Evolutionary conservation across 2,113 vertebrate genomes (phyloP), one percentile per base, ranked within the genome.

Genomic region (Echinops telfairi): DNA sequence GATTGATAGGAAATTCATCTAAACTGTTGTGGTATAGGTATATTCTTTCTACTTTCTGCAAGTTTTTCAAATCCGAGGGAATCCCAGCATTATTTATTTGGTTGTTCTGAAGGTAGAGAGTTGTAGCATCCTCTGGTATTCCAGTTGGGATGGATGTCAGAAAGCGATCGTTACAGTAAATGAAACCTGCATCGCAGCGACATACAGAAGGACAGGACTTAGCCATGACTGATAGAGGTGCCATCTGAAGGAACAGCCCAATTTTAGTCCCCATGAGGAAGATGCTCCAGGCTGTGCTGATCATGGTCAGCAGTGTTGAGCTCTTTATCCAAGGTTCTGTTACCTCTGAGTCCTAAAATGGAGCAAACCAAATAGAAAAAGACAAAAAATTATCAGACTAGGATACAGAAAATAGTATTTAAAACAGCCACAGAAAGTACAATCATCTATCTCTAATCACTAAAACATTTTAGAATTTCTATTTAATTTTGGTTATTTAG

Each of bases 81-180:
- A 99, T 99, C 64, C 99, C 99, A 62, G 99, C 99, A 94, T 99
- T 99, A 97, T 99, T 99, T 97, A 99, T 99, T 97, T 99, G 99
- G 98, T 99, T 99, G 98, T 99, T 99, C 98, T 99, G 99, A 97
- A 99, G 98, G 98, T 99, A 99, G 96, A 99, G 99, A 95, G 99
- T 99, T 89, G 99, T 99, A 98, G 99, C 99, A 90, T 99, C 99
- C 98, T 98, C 98, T 92, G 99, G 99, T 97, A 99, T 98, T 97
- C 99, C 99, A 77, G 97, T 97, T 91, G 99, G 99, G 96, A 99
- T 99, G 97, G 99, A 99, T 91, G 99, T 99, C 98, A 99, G 98
- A 95, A 98, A 99, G 93, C 99, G 99, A 98, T 99, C 99, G 90
- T 99, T 99, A 98, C 99, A 99, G 98, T 99, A 99, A 98, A 99